Base-by-base conservation (phyloP, 2,113 vertebrate species). In the Caranx ignobilis region DNA sequence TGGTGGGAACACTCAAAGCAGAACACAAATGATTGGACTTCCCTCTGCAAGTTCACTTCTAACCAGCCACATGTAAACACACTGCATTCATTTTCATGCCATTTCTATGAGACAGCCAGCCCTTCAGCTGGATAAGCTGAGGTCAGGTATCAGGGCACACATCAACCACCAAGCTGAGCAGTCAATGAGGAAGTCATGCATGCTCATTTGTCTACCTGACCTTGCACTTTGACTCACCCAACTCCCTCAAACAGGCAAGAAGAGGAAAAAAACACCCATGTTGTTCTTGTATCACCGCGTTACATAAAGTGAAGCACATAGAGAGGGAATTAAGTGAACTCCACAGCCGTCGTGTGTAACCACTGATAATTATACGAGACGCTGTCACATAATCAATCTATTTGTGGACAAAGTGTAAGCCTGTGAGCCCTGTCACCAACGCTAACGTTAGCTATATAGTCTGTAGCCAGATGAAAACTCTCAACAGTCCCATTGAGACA, bases 401-500 rank as follows among this genome's bases (percentile, higher is more conserved):
- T 77, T 77, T 72, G 54, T 34, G 80, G 66, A 48, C 56, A 70
- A 66, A 66, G 34, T 75, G 68, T 79, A 79, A 83, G 62, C 62
- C 86, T 9, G 77, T 48, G 79, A 85, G 72, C 26, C 66, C 64
- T 78, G 79, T 75, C 84, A 82, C 54, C 13, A 34, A 54, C 70
- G 78, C 56, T 5, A 75, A 90, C 85, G 57, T 47, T 73, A 72
- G 83, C 85, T 70, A 52, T 31, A 70, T 26, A 31, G 71, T 21
- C 26, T 26, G 54, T 32, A 31, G 62, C 55, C 80, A 56, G 32
- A 71, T n/a, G 18, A 74, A 54, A 85, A 82, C 73, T 78, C 81
- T 63, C 5, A 74, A 68, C 73, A 72, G 65, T 69, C 82, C 83
- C 71, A 84, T 71, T 82, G 88, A 88, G 80, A 80, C 86, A 71